Conservation (phyloP, 2,888 invertebrate species). For the Perizoma affinitatum region DNA sequence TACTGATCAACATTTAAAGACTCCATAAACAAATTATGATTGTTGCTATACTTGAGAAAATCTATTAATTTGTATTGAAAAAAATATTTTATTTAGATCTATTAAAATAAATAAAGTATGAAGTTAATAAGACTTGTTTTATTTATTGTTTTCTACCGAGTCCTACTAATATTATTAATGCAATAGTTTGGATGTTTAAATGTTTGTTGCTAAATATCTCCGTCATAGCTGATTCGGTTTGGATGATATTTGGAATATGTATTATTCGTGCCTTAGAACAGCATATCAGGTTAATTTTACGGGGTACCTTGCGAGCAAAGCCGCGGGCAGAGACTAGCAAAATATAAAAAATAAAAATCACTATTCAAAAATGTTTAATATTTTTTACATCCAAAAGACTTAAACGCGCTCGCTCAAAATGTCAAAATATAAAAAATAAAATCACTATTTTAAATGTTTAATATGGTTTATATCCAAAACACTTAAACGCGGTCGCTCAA, state of each 20-base stretch:
- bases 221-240: no score
- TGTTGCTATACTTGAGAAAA: conserved; percentile 25
- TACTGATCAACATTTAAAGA: conserved; percentile 5
- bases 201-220: no score
- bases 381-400: conserved; percentile 13
- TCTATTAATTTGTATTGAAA: conserved; percentile 40
- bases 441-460: conserved; percentile 3
- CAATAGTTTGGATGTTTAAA: no score
- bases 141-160: background rate
- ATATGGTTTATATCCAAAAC: conserved; percentile 14
- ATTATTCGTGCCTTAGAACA: no score
- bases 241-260: no score
- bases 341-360: conserved; percentile 1
- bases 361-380: background rate
- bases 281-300: no score
- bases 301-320: no score
- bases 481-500: background rate
- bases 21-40: conserved; percentile 16
- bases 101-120: conserved; percentile 36
- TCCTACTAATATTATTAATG: no score
- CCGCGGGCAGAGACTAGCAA: background rate
- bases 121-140: conserved; percentile 27
- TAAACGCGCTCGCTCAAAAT: background rate
- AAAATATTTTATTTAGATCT: conserved; percentile 37
- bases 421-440: conserved; percentile 1